Percentiles rank a stretch among this genome's conserved stretches.
Evolutionary conservation across 2,797 vertebrate genomes (phyloP).

Genomic region (Malacoraja senta): DNA sequence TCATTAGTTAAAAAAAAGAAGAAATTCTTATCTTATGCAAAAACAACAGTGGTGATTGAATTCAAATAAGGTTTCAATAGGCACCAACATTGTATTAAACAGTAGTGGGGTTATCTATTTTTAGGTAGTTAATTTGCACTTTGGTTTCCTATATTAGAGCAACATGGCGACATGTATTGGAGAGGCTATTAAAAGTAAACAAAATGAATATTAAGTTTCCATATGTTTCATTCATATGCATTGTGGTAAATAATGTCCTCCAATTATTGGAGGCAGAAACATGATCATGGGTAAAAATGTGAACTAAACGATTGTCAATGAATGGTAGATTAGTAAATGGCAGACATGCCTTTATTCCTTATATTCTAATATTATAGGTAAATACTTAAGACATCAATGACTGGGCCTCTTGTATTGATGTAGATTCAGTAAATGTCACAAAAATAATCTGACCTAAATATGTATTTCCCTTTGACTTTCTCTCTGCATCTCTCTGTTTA

Average conservation of each 20-base stretch:
- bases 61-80: not conserved
- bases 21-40: not conserved
- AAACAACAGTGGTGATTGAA: not conserved
- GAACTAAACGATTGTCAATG: no score
- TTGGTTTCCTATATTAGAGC: not conserved
- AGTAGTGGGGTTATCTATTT: not conserved
- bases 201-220: not conserved
- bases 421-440: no score
- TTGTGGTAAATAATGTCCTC: not conserved
- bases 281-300: no score
- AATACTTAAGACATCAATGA: not conserved
- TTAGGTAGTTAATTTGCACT: not conserved
- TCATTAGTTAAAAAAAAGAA: constrained; percentile 64
- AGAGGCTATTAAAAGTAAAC: not conserved
- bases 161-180: not conserved
- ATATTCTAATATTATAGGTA: not conserved
- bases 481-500: no score
- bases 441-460: no score
- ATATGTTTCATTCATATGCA: not conserved
- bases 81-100: not conserved
- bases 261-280: no score
- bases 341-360: no score
- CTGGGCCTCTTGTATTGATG: not conserved
- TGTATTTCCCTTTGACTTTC: no score
- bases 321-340: no score